These are phyloP conservation scores for Stenodera caucasica DNA, from an alignment of 2,888 invertebrate species.

Conservation along the genomic window DNA sequence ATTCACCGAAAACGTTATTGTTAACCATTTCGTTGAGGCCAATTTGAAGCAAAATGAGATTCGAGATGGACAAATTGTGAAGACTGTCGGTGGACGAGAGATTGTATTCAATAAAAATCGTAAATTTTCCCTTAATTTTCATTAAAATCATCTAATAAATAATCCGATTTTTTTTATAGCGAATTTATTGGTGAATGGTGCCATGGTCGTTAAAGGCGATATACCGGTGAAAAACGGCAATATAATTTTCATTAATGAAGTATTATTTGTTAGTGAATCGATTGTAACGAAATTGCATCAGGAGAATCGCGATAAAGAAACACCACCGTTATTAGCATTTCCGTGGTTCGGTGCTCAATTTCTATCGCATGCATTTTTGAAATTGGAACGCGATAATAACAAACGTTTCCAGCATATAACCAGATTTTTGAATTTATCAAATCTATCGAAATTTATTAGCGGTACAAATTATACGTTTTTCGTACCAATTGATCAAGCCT, in stretches of 20 bases:
- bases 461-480: slow-evolving; percentile 71
- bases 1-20: slow-evolving; percentile 64
- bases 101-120: slow-evolving; percentile 62
- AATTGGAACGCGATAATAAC: slow-evolving; percentile 58
- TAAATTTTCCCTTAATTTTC: no score
- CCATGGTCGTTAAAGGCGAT: slow-evolving; percentile 63
- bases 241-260: slow-evolving; percentile 66
- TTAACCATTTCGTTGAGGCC: slow-evolving; percentile 64
- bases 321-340: slow-evolving; percentile 65
- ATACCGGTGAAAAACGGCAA: slow-evolving; percentile 64
- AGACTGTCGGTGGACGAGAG: slow-evolving; percentile 63
- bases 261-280: slow-evolving; percentile 64
- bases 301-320: slow-evolving; percentile 67
- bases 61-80: slow-evolving; percentile 59
- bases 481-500: slow-evolving; percentile 69
- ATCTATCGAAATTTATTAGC: slow-evolving; percentile 63
- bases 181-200: slow-evolving; percentile 62
- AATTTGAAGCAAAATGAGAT: slow-evolving; percentile 61
- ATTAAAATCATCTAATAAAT: no score
- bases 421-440: slow-evolving; percentile 65
- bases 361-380: slow-evolving; percentile 64
- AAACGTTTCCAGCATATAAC: slow-evolving; percentile 62
- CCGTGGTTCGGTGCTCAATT: slow-evolving; percentile 69
- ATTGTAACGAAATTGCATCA: slow-evolving; percentile 65
- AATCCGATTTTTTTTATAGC: slow-evolving; percentile 50